Percentiles rank a stretch among this genome's conserved stretches.
Evolutionary conservation across 2,113 vertebrate species (phyloP).

Genomic region (Paedocypris sp.): DNA sequence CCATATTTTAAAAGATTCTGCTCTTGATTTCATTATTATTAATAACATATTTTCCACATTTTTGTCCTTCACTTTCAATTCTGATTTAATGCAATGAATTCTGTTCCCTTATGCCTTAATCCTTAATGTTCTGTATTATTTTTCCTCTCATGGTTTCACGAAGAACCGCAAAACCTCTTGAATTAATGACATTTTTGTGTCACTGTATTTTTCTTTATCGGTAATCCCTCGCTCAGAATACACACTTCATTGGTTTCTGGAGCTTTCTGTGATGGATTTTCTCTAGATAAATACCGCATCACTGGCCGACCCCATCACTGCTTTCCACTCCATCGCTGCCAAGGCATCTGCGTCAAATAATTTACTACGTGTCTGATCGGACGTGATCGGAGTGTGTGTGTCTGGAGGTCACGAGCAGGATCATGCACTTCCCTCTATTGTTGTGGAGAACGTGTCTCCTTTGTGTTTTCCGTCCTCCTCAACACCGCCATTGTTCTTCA

Average conservation of each 20-base stretch:
- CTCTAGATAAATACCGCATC: conserved; percentile 18
- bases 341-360: conserved; percentile 9
- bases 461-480: background rate
- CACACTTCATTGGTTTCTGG: background rate
- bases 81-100: too few relatives aligned
- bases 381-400: conserved; percentile 3
- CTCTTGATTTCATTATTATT: too few relatives aligned
- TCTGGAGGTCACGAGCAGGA: conserved; percentile 1
- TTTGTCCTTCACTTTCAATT: too few relatives aligned
- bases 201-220: too few relatives aligned
- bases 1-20: too few relatives aligned
- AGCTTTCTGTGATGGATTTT: background rate
- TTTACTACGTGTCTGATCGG: conserved; percentile 16
- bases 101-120: too few relatives aligned
- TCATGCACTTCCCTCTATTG: conserved; percentile 40
- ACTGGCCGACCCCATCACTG: conserved; percentile 26
- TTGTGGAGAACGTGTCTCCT: conserved; percentile 31
- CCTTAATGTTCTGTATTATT: too few relatives aligned
- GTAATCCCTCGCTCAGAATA: conserved; percentile 3
- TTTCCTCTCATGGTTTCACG: too few relatives aligned
- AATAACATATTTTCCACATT: too few relatives aligned
- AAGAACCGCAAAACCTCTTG: too few relatives aligned
- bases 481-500: conserved; percentile 22
- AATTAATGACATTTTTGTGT: too few relatives aligned
- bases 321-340: conserved; percentile 13